Percentiles rank a stretch among this genome's conserved stretches.
Evolutionary conservation across 1,140 invertebrate genomes (phyloP).

Genomic region (Bombus cullumanus): DNA sequence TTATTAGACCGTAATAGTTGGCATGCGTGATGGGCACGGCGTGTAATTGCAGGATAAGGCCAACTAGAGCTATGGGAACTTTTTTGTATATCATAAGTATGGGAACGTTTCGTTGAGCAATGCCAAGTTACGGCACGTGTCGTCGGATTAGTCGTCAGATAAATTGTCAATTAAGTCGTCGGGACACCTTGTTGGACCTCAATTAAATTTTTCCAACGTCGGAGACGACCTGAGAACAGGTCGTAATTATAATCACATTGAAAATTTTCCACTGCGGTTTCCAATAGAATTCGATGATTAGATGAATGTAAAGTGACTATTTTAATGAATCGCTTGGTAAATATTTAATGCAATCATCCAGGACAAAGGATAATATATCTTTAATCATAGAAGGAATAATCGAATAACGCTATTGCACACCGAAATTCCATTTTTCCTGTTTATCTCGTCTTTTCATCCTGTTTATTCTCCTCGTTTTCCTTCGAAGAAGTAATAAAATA

Average conservation of each 20-base stretch:
- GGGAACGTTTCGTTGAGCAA: slow-evolving; percentile 43
- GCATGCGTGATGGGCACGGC: slow-evolving; percentile 38
- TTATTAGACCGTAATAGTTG: slow-evolving; percentile 60
- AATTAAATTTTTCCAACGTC: slow-evolving; percentile 25
- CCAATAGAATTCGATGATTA: no score
- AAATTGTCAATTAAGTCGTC: not conserved
- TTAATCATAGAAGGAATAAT: not conserved
- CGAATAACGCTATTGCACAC: no score
- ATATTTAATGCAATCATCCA: not conserved
- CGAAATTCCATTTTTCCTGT: not conserved
- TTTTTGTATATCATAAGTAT: slow-evolving; percentile 60
- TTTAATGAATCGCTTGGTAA: no score
- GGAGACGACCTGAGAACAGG: not conserved
- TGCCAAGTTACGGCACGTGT: slow-evolving; percentile 45
- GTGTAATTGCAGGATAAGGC: slow-evolving; percentile 62
- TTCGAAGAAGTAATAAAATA: no score
- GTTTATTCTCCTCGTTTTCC: no score
- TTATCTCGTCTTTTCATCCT: not conserved
- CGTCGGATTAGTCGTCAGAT: slow-evolving; percentile 13
- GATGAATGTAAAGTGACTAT: no score
- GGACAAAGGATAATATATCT: no score
- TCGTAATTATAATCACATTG: not conserved
- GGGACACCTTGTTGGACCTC: not conserved
- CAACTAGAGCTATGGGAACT: slow-evolving; percentile 54
- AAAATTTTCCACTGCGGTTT: not conserved